These are phyloP conservation scores for Forbesichthys papilliferus DNA, from an alignment of 2,113 vertebrate species.

Conservation along the genomic window DNA sequence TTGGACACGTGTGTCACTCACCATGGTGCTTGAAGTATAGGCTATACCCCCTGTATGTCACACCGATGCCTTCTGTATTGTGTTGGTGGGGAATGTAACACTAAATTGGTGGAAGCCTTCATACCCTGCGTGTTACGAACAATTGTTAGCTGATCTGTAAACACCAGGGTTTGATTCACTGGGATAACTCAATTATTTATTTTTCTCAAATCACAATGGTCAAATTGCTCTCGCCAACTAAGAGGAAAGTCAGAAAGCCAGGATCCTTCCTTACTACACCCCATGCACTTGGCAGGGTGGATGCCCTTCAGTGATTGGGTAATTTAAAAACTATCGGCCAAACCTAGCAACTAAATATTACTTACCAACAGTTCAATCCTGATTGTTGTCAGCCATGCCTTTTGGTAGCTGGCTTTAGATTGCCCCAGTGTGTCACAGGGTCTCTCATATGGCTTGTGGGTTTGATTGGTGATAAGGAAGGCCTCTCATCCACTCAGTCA, in stretches of 20 bases:
- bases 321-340: slow-evolving; percentile 15
- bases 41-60: slow-evolving; percentile 23
- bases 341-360: slow-evolving; percentile 37
- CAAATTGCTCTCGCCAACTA: too few relatives aligned
- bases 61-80: slow-evolving; percentile 28
- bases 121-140: too few relatives aligned
- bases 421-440: slow-evolving; percentile 26
- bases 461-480: slow-evolving; percentile 25
- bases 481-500: too few relatives aligned
- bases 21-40: slow-evolving; percentile 25
- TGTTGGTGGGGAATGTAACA: too few relatives aligned
- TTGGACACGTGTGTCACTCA: slow-evolving; percentile 24
- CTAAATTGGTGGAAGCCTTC: too few relatives aligned
- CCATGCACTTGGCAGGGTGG: slow-evolving; percentile 32
- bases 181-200: too few relatives aligned
- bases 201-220: too few relatives aligned
- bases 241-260: slow-evolving; percentile 9
- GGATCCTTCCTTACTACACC: slow-evolving; percentile 5
- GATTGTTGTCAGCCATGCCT: slow-evolving; percentile 28
- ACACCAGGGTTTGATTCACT: too few relatives aligned
- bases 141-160: too few relatives aligned
- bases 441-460: slow-evolving; percentile 25
- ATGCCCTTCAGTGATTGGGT: slow-evolving; percentile 35
- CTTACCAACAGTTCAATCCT: slow-evolving; percentile 47
- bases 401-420: slow-evolving; percentile 37